Conservation (phyloP, 35 echinoderm and acorn worm species). For the Nesometra sesokonis region DNA sequence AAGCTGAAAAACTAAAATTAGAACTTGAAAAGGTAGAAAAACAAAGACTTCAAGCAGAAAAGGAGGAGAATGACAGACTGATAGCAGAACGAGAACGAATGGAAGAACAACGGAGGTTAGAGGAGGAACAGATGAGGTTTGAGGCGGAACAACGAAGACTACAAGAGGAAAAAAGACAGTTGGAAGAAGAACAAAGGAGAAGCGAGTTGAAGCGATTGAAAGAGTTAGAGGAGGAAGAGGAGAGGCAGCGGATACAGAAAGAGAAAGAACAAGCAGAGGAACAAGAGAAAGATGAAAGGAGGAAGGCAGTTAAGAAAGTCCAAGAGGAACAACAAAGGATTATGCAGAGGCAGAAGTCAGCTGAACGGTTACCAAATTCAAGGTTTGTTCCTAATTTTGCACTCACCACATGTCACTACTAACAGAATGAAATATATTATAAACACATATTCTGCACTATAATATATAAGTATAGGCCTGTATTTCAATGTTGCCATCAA, state of each 20-base stretch:
- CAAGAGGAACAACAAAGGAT: neutral
- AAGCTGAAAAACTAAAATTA: neutral
- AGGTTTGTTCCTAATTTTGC: neutral
- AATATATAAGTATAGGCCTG: too few relatives aligned
- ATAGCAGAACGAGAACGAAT: neutral
- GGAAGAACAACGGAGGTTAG: neutral
- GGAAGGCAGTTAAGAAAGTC: neutral
- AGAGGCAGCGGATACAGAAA: neutral
- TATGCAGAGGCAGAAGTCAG: neutral
- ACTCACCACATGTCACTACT: neutral
- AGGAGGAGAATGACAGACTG: neutral
- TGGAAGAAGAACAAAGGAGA: neutral
- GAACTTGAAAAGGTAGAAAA: neutral
- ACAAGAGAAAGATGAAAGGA: neutral
- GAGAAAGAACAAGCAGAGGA: neutral
- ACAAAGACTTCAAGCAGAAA: neutral
- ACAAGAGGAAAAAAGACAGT: neutral
- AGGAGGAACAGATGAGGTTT: neutral
- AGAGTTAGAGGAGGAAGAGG: neutral
- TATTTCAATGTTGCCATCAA: too few relatives aligned
- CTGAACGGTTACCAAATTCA: neutral
- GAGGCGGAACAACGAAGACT: neutral
- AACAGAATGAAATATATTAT: too few relatives aligned
- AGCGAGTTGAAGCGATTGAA: neutral
- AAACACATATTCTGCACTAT: too few relatives aligned